Percentiles rank a stretch among this genome's conserved stretches.
Evolutionary conservation across 2,113 vertebrate genomes (phyloP).

Genomic region (Rhinoptilus africanus): DNA sequence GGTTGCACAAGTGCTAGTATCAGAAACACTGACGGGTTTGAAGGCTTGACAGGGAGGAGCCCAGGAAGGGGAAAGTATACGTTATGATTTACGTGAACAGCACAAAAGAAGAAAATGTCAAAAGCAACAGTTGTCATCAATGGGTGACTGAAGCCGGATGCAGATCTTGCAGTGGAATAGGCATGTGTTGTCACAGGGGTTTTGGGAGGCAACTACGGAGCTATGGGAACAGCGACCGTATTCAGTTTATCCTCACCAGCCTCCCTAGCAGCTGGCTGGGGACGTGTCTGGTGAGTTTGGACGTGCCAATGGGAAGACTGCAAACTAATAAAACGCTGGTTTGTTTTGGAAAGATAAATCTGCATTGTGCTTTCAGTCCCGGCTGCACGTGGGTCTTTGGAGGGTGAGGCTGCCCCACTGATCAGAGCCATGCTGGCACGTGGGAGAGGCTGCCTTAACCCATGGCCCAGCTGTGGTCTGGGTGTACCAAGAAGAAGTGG

Average conservation of each 20-base stretch:
- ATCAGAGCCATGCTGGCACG: background rate
- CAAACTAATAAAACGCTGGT: background rate
- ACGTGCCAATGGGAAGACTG: background rate
- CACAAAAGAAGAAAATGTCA: background rate
- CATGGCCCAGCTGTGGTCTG: background rate
- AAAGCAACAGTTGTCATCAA: background rate
- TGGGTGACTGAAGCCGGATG: background rate
- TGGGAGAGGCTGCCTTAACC: background rate
- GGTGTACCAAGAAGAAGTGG: background rate
- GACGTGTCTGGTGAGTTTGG: background rate
- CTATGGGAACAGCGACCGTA: background rate
- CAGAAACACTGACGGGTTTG: background rate
- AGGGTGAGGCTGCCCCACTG: background rate
- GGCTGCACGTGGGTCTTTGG: background rate
- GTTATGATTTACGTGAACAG: background rate
- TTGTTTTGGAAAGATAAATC: background rate
- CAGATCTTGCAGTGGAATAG: background rate
- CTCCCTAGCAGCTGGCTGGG: background rate
- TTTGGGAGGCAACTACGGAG: background rate
- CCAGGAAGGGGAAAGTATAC: background rate
- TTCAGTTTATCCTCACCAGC: background rate
- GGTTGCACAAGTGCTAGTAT: background rate
- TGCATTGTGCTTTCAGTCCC: background rate
- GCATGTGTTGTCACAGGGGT: accelerated
- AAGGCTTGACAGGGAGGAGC: background rate